phyloP scores from a whole-genome alignment of 2,888 invertebrate species.

The Exocentrus adspersus region DNA sequence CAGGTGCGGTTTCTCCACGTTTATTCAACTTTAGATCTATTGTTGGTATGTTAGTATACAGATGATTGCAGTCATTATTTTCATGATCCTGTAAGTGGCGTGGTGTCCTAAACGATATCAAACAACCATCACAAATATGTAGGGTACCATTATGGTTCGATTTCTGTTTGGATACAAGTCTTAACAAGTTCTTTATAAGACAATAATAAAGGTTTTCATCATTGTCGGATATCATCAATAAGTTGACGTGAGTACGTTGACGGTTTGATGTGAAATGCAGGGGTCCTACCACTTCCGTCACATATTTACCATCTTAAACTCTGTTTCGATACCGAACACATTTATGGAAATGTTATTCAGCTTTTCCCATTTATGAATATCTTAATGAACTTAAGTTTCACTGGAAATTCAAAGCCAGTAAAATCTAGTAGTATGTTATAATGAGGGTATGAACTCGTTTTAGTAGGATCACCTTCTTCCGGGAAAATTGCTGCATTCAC shows the following conservation, averaged over 20 bases:
- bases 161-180: slow-evolving; percentile 10
- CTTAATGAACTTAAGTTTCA: too few species aligned
- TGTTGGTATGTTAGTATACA: slow-evolving; percentile 5
- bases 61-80: slow-evolving; percentile 12
- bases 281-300: slow-evolving; percentile 8
- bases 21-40: slow-evolving; percentile 9
- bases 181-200: slow-evolving; percentile 7
- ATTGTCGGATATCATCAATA: not conserved
- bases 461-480: not conserved
- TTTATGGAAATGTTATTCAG: too few species aligned
- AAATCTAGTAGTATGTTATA: slow-evolving; percentile 11
- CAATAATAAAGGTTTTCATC: not conserved
- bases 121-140: slow-evolving; percentile 11
- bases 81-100: not conserved
- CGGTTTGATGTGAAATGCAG: slow-evolving; percentile 12
- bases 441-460: slow-evolving; percentile 2
- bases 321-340: too few species aligned
- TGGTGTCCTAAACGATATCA: not conserved
- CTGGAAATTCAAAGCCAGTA: too few species aligned
- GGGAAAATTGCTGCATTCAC: slow-evolving; percentile 6
- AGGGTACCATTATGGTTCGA: not conserved
- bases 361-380: too few species aligned
- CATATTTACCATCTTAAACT: not conserved
- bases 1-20: slow-evolving; percentile 1
- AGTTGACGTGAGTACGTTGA: slow-evolving; percentile 8